A percentile compares a stretch with the other conserved stretches of the same genome.
Evolutionary conservation across 1,140 invertebrate species (phyloP).

Genomic region (Centruroides sculpturatus): DNA sequence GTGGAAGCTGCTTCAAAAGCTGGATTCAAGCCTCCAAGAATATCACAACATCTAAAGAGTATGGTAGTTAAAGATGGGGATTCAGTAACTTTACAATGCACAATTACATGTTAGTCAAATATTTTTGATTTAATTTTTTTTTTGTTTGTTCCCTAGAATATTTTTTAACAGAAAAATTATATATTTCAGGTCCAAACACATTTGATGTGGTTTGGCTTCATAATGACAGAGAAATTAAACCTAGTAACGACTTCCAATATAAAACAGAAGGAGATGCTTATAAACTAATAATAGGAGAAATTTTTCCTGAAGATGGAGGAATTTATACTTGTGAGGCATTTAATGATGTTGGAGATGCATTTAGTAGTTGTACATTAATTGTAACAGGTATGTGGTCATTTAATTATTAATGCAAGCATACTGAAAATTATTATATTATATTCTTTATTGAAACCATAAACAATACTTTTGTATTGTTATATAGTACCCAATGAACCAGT

Average conservation of each 20-base stretch:
- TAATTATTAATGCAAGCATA: too few relatives aligned
- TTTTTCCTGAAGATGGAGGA: slow-evolving; percentile 72
- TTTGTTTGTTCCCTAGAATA: too few relatives aligned
- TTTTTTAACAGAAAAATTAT: too few relatives aligned
- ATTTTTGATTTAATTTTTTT: too few relatives aligned
- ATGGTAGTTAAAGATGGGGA: slow-evolving; percentile 20
- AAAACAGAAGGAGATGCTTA: slow-evolving; percentile 77
- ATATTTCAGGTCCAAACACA: slow-evolving; percentile 5
- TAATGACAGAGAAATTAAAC: slow-evolving; percentile 92
- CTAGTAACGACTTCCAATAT: slow-evolving; percentile 90
- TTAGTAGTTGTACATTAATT: slow-evolving; percentile 70
- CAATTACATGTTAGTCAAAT: slow-evolving; percentile 17
- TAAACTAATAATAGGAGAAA: slow-evolving; percentile 69
- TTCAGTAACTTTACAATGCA: slow-evolving; percentile 15
- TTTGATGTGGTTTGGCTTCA: slow-evolving; percentile 56
- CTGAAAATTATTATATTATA: too few relatives aligned
- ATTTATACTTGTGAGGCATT: slow-evolving; percentile 86
- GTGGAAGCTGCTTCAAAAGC: slow-evolving; percentile 54
- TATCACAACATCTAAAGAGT: slow-evolving; percentile 17
- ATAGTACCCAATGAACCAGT: slow-evolving; percentile 73
- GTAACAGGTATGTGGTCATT: slow-evolving; percentile 55
- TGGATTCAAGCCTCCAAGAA: slow-evolving; percentile 15
- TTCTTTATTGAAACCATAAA: neutral
- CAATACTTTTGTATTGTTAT: neutral
- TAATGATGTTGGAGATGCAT: slow-evolving; percentile 70